Evolutionary conservation across 2,888 invertebrate species (phyloP), one percentile per base, ranked within the genome.

Genomic region (Diaphora mendica): DNA sequence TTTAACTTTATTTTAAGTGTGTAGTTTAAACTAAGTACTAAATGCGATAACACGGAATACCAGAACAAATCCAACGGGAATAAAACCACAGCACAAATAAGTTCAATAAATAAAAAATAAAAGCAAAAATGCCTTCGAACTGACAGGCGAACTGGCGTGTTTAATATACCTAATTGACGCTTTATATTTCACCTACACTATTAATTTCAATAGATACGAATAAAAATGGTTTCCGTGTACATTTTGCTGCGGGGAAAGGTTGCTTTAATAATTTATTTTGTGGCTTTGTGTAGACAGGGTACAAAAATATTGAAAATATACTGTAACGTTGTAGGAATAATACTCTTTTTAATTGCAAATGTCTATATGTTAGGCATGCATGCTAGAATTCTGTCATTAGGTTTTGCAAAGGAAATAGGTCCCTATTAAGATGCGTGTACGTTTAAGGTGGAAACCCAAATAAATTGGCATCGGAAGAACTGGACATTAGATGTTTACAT

Each of bases 91-190:
- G 2, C 17, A 62, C 4, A 30, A 62, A 30, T 17, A 26, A 26
- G 30, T 62, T 62, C 4, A 26, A 26, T 62, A 62, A 62, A 62
- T 62, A 30, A 62, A 64, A 68, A 42, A n/a, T 39, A 26, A 3
- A 13, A 23, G 42, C 26, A 13, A 9, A 44, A 62, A 64, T 66
- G 59, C 30, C 44, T 62, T 30, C 44, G 71, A 80, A 85, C 78
- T 82, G 85, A 73, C 85, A 85, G 68, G 68, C 68, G 13, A 78
- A 85, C 77, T 80, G 85, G 81, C 81, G 74, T 72, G 68, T 70
- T 67, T 74, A 80, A 78, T 75, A 76, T 59, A n/a, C 9, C 20
- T 77, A 85, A 85, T 82, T 79, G 85, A 85, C 75, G 69, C 55
- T 80, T 77, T 70, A 76, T 78, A 77, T 74, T 59, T 68, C 64